Evolutionary conservation across 2,888 invertebrate genomes (phyloP), one percentile per base, ranked within the genome.

Genomic region (Stictocephala bisonia): DNA sequence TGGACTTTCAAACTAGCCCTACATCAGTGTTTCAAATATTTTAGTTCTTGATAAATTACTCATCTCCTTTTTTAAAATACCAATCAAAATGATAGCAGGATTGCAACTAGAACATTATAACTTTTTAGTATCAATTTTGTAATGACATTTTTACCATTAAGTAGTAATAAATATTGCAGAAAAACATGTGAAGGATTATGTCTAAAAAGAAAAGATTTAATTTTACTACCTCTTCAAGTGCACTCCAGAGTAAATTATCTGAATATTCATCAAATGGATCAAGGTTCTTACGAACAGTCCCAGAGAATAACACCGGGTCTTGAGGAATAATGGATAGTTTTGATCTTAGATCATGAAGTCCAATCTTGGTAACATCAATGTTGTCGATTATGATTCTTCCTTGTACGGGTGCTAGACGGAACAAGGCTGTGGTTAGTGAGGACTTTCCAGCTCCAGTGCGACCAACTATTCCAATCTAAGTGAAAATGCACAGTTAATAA

Each of bases 401-500:
- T 69, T 91, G 90, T 50, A 92, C 86, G 71, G 91, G 88, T 6
- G 93, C 91, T 75, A 98, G 83, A 72, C 96, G 91, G 84, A 95
- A 95, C 71, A 95, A 83, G 0, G 93, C 92, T 0, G 92, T 89
- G 75, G 93, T 91, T 9, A 93, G 84, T 0, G 93, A 93, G 0
- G 92, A 92, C 83, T 93, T 93, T 0, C 94, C 95, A 0, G 94
- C 94, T 1, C 95, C 95, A 0, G 95, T 95, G 70, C 94, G 86
- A 1, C 94, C 94, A 3, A 93, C 93, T 77, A 94, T 91, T 13
- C 93, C 93, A 73, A 93, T 88, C 90, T 93, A 83, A 78, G 85
- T n/a, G n/a, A n/a, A n/a, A n/a, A n/a, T n/a, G n/a, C n/a, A n/a
- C n/a, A n/a, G n/a, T n/a, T n/a, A n/a, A n/a, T n/a, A n/a, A n/a